Base-by-base conservation (phyloP, 2,113 vertebrate species). In the Myrmecobius fasciatus region DNA sequence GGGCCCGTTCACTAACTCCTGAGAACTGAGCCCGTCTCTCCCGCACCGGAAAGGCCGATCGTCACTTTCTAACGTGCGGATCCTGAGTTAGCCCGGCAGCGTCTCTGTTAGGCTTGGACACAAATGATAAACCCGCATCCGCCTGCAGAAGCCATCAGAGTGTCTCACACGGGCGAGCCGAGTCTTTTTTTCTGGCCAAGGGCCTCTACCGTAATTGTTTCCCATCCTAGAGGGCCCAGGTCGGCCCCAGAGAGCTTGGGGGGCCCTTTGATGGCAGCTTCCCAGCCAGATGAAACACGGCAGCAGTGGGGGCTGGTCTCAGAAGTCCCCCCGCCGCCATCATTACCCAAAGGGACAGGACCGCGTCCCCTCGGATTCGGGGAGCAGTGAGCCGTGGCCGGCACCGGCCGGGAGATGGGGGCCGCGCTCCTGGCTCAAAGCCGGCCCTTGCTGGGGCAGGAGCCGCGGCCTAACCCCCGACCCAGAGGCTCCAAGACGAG, bases 371-470 rank as follows among this genome's bases (percentile, higher is more conserved):
- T 7, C 2, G 88, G 25, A 36, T 0, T 7, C 3, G 36, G 54
- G 54, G 46, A 7, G 67, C 43, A 26, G 60, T 36, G 25, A 91
- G 94, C 36, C 1, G 89, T 53, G 0, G 0, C 4, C 28, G 0
- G 25, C 51, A 0, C 36, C 0, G 0, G 25, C 89, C 54, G 24
- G 49, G 89, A 22, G 4, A 17, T 2, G 0, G 2, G 6, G 0
- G 2, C 0, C 2, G 8, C 54, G 10, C 48, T 9, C 89, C 49
- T 47, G 46, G 53, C 94, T 93, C 49, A 89, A 60, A 97, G 89
- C 52, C 3, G 0, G 25, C 3, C 0, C 10, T 3, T 49, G 47
- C 90, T 36, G 0, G 49, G 0, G 25, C n/a, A 0, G 0, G 60
- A 53, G 6, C 4, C 7, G 67, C 20, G 0, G 36, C 0, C 54